Base-by-base conservation (phyloP, 2,888 invertebrate genomes). In the Cheilosia vulpina region DNA sequence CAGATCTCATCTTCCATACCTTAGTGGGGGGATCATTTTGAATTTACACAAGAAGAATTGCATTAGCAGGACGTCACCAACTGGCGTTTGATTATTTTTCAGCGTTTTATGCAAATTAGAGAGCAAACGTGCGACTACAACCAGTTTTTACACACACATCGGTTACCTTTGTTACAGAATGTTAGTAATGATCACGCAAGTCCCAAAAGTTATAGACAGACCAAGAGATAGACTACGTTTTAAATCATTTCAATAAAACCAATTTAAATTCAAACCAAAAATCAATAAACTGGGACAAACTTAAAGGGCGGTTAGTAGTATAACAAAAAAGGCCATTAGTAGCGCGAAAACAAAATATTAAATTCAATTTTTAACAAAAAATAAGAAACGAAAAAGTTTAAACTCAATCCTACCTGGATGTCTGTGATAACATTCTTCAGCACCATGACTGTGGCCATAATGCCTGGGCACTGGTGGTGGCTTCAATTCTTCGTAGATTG, bases 1-100 rank as follows among this genome's bases (percentile, higher is more conserved):
- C 98, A 98, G 92, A 98, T 98, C 93, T 98, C 98, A 91, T 98
- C 98, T 92, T 98, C 97, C 96, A 97, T 97, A 92, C 97, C 97
- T 96, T 94, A 81, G 84, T 82, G 63, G 31, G 9, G 4, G 45
- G 58, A 77, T 76, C 58, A 50, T 38, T 65, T 75, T 53, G 21
- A 66, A 41, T 58, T 43, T 52, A 62, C 17, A 55, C 21, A 57
- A 62, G 45, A 65, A 75, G 43, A 58, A 21, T 58, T 52, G 53
- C 58, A 78, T 78, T 78, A 53, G 19, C 4, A 65, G 17, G 21
- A n/a, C 24, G 38, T 50, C 19, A 17, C 34, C 7, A 9, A 58
- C 34, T 27, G 38, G 34, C 15, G 2, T 41, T 27, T 27, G 34
- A 17, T 38, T 38, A 34, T 65, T 13, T 13, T 41, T 43, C 31